A percentile compares a stretch with the other conserved stretches of the same genome.
These are phyloP conservation scores for Falcunculus frontatus DNA, from an alignment of 2,113 vertebrate species.

Conservation along the genomic window DNA sequence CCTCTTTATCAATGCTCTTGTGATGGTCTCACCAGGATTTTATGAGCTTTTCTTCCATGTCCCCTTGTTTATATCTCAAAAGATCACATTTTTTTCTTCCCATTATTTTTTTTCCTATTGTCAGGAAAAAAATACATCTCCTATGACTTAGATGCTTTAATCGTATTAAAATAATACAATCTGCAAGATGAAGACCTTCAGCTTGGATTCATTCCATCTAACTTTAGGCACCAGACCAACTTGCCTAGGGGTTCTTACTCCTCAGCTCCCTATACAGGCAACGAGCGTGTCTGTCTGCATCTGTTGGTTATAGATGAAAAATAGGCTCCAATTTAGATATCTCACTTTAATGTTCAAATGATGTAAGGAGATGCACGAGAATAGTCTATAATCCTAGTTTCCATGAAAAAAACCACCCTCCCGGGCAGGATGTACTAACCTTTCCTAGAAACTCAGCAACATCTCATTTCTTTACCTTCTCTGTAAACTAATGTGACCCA, in stretches of 20 bases:
- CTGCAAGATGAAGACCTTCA: conserved; percentile 41
- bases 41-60: background rate
- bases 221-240: conserved; percentile 38
- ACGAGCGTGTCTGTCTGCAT: background rate
- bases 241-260: background rate
- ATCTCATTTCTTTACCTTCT: background rate
- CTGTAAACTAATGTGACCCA: background rate
- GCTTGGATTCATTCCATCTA: conserved; percentile 13
- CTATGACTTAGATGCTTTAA: conserved; percentile 24
- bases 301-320: conserved; percentile 30
- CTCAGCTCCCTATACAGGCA: conserved; percentile 23
- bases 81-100: background rate
- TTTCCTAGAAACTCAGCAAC: background rate
- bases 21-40: background rate
- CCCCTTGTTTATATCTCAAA: background rate
- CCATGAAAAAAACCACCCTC: background rate
- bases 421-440: background rate
- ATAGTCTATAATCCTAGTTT: background rate
- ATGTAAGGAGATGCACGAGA: conserved; percentile 1
- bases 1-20: background rate
- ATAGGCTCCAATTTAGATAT: conserved; percentile 28
- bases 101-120: background rate
- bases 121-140: background rate
- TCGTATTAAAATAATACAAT: conserved; percentile 29
- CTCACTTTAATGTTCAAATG: conserved; percentile 18